A percentile compares a stretch with the other conserved stretches of the same genome.
Conservation (phyloP, 2,797 vertebrate species). For the Rhinichthys osculus region DNA sequence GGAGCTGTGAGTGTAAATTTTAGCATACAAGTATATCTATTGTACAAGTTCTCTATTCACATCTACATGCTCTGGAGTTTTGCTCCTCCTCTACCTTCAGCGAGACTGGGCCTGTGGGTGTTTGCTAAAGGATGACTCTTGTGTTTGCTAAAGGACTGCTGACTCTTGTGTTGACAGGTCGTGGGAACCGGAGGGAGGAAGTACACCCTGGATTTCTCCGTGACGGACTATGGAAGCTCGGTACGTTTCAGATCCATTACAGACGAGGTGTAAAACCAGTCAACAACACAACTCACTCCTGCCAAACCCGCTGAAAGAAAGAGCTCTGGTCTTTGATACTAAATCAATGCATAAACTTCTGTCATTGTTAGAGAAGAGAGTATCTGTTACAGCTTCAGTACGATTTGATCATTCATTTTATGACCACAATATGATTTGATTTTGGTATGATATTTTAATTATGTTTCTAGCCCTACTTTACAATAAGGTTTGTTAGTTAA, state of each 20-base stretch:
- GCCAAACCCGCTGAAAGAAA: not conserved
- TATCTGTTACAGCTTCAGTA: not conserved
- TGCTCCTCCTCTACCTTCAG: not conserved
- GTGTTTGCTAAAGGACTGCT: not conserved
- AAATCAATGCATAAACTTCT: not conserved
- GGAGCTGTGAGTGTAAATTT: too few species aligned
- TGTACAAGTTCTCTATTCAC: too few species aligned
- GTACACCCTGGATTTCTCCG: conserved; percentile 83
- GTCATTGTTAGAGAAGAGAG: not conserved
- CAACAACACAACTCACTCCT: too few species aligned
- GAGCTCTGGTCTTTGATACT: not conserved
- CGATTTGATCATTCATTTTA: too few species aligned
- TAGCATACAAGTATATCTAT: too few species aligned
- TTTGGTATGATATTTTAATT: too few species aligned
- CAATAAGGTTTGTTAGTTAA: too few species aligned
- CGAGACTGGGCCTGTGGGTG: not conserved
- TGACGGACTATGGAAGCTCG: conserved; percentile 79
- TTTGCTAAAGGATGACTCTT: too few species aligned
- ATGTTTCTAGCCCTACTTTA: too few species aligned
- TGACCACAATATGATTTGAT: too few species aligned
- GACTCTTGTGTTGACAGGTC: conserved; percentile 72
- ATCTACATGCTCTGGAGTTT: too few species aligned
- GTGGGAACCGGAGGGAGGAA: conserved; percentile 79
- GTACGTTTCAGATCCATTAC: conserved; percentile 75
- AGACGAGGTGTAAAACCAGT: not conserved